A percentile compares a stretch with the other conserved stretches of the same genome.
These are phyloP conservation scores for Orbicella faveolata DNA, from an alignment of 64 coral and sea anemone species.

Conservation along the genomic window DNA sequence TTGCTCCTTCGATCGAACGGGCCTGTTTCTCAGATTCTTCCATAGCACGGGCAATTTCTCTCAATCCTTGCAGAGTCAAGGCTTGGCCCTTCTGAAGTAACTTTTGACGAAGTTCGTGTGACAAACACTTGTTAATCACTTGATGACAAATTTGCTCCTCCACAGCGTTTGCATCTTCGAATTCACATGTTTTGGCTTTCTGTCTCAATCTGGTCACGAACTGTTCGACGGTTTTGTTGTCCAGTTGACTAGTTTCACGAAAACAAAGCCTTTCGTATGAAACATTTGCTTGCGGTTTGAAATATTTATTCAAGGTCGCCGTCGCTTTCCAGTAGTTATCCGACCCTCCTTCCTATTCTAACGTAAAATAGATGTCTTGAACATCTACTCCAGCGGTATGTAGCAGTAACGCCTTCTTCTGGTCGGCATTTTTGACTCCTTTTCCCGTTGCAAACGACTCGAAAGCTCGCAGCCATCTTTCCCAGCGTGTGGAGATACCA, in stretches of 20 bases:
- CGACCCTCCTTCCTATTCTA: not conserved
- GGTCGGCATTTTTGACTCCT: not conserved
- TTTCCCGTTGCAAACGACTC: slow-evolving; percentile 21
- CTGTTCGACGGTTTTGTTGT: too few relatives aligned
- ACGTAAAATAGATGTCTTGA: too few relatives aligned
- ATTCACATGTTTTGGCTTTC: too few relatives aligned
- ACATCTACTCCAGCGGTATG: too few relatives aligned
- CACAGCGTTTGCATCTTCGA: too few relatives aligned
- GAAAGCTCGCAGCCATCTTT: slow-evolving; percentile 39
- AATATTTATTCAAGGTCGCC: slow-evolving; percentile 23
- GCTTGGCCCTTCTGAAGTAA: not conserved
- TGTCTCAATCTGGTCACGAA: slow-evolving; percentile 32
- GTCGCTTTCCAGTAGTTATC: not conserved
- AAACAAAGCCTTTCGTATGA: slow-evolving; percentile 39
- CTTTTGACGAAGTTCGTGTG: not conserved
- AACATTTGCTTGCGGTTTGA: slow-evolving; percentile 39
- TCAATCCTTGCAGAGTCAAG: slow-evolving; percentile 23
- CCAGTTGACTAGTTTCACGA: slow-evolving; percentile 13
- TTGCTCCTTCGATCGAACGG: not conserved
- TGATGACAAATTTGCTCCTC: slow-evolving; percentile 8
- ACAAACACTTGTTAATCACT: slow-evolving; percentile 17
- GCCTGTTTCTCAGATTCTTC: slow-evolving; percentile 14
- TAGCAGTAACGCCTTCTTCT: too few relatives aligned
- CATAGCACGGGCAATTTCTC: slow-evolving; percentile 1
- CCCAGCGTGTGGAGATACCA: slow-evolving; percentile 23